phyloP scores from a whole-genome alignment of 2,888 invertebrate species.

The Drosophila borborema region DNA sequence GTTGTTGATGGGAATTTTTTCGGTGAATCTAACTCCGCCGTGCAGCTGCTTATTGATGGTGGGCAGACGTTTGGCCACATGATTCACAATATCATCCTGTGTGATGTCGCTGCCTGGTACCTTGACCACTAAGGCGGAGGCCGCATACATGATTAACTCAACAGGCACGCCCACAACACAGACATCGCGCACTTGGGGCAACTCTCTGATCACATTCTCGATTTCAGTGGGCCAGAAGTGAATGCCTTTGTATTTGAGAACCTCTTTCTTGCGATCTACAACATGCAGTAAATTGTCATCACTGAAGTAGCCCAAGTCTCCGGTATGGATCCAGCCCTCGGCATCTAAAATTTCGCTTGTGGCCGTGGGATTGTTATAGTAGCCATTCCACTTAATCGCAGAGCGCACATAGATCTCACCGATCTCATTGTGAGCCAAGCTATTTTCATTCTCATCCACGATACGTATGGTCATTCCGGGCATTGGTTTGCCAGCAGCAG shows the following conservation, averaged over 20 bases:
- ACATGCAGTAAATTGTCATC: conserved; percentile 69
- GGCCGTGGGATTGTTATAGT: conserved; percentile 70
- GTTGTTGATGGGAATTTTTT: conserved; percentile 68
- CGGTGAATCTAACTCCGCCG: conserved; percentile 74
- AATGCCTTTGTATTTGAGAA: conserved; percentile 69
- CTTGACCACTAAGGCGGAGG: conserved; percentile 46
- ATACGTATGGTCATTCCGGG: conserved; percentile 68
- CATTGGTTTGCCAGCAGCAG: conserved; percentile 66
- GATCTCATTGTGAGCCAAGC: conserved; percentile 59
- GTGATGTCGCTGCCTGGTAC: conserved; percentile 30
- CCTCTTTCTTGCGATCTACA: conserved; percentile 80
- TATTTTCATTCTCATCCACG: conserved; percentile 66
- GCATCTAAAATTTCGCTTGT: conserved; percentile 62
- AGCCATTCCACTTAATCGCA: conserved; percentile 72
- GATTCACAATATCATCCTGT: conserved; percentile 48
- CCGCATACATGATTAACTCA: conserved; percentile 47
- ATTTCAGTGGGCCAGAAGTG: conserved; percentile 73
- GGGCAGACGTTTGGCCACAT: conserved; percentile 54
- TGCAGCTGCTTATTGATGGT: conserved; percentile 57
- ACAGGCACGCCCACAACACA: conserved; percentile 66
- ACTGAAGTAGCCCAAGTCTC: conserved; percentile 82
- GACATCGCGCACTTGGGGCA: conserved; percentile 69
- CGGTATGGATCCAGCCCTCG: conserved; percentile 79
- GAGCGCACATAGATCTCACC: conserved; percentile 77
- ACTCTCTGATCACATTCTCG: conserved; percentile 66